Evolutionary conservation across 2,797 vertebrate genomes (phyloP).

Genomic region (Lepidocolaptes lacrymiger): DNA sequence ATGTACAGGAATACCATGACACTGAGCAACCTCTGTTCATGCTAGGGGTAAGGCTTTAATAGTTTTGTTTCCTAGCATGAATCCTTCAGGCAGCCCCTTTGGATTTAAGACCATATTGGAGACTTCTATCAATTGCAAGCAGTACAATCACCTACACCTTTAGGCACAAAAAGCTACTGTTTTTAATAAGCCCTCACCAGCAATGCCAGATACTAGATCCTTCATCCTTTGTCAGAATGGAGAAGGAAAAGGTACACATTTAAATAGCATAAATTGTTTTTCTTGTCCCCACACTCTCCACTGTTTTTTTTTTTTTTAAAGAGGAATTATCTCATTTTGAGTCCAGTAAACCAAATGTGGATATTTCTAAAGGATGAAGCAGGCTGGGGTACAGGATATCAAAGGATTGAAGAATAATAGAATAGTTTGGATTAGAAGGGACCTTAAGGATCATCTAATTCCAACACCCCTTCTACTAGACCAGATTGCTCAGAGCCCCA

Average conservation of each 20-base stretch:
- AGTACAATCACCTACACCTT: neutral
- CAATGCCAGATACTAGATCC: neutral
- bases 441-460: neutral
- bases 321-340: neutral
- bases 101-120: neutral
- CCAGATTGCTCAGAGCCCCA: neutral
- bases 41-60: neutral
- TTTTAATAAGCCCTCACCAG: neutral
- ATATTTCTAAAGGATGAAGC: neutral
- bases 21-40: neutral
- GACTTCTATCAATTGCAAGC: accelerated
- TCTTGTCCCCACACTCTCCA: neutral
- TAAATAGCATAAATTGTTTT: neutral
- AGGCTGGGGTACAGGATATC: neutral
- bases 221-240: neutral
- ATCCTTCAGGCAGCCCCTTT: neutral
- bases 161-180: neutral
- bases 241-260: neutral
- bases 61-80: neutral
- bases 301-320: neutral
- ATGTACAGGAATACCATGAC: accelerated
- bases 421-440: neutral
- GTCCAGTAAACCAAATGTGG: neutral
- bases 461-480: neutral
- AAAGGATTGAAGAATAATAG: neutral